A percentile compares a stretch with the other conserved stretches of the same genome.
Evolutionary conservation across 2,888 invertebrate species (phyloP).

Genomic region (Acronicta psi): DNA sequence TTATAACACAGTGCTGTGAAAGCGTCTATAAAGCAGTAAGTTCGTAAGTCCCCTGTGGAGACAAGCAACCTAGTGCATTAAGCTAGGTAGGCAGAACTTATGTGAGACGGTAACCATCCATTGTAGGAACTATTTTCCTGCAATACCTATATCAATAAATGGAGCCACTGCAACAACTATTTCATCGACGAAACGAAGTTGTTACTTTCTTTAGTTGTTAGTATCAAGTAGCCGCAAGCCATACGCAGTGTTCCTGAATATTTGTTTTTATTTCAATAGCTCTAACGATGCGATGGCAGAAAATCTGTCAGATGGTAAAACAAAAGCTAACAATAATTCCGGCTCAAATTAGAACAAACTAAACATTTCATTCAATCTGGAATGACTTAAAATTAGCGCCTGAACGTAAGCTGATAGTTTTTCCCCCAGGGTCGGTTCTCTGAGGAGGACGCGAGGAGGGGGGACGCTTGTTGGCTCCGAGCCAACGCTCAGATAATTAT

Average conservation of each 20-base stretch:
- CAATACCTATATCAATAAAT: conserved; percentile 21
- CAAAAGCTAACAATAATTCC: neutral
- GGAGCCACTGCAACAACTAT: too few species aligned
- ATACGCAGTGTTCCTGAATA: neutral
- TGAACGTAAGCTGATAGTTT: conserved; percentile 49
- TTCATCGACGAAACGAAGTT: too few species aligned
- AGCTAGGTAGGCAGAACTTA: neutral
- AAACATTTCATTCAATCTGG: conserved; percentile 31
- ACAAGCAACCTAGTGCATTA: conserved; percentile 13
- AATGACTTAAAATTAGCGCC: conserved; percentile 47
- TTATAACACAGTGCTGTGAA: neutral
- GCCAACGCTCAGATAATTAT: conserved; percentile 77
- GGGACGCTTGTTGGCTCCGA: conserved; percentile 57
- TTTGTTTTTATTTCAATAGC: neutral
- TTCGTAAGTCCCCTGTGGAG: neutral
- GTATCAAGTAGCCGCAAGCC: too few species aligned
- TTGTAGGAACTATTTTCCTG: conserved; percentile 2
- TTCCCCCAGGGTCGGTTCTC: conserved; percentile 26
- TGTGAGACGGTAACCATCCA: neutral
- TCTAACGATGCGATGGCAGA: too few species aligned
- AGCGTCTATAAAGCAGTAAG: neutral
- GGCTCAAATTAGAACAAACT: conserved; percentile 15
- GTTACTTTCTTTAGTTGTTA: too few species aligned
- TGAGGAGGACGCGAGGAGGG: conserved; percentile 10
- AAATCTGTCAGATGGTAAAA: neutral